These are phyloP conservation scores for Drosophila suzukii DNA, from an alignment of 1,140 invertebrate genomes.

Conservation along the genomic window DNA sequence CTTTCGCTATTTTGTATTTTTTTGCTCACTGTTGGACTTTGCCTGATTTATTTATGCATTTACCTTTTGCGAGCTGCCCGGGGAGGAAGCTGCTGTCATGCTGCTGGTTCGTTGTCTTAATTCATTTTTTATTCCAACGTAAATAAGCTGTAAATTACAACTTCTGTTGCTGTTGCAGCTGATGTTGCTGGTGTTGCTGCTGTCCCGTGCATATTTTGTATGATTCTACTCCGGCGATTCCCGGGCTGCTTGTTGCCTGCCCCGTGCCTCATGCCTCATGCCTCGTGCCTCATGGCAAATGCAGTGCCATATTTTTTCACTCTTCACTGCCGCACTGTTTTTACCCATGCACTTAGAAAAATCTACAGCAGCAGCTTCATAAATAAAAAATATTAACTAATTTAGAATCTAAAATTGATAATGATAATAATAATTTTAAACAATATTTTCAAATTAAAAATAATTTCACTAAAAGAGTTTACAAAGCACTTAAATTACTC, in stretches of 20 bases:
- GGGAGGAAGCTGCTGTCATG: slow-evolving; percentile 46
- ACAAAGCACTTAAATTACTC: too few species aligned
- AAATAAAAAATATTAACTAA: background rate
- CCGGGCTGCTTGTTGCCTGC: slow-evolving; percentile 40
- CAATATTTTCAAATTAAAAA: too few species aligned
- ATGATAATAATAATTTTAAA: too few species aligned
- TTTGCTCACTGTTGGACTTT: slow-evolving; percentile 20
- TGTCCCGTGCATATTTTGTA: slow-evolving; percentile 63
- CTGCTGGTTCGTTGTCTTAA: slow-evolving; percentile 67
- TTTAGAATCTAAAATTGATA: too few species aligned
- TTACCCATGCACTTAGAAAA: background rate
- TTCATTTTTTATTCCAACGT: slow-evolving; percentile 80
- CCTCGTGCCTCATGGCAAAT: slow-evolving; percentile 21
- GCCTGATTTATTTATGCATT: slow-evolving; percentile 72
- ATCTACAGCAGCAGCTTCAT: background rate
- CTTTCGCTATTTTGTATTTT: slow-evolving; percentile 23
- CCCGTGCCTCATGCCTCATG: slow-evolving; percentile 8
- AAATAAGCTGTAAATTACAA: slow-evolving; percentile 81
- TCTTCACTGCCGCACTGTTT: slow-evolving; percentile 2
- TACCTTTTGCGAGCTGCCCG: slow-evolving; percentile 23
- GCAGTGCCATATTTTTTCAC: slow-evolving; percentile 57
- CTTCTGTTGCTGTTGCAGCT: slow-evolving; percentile 42
- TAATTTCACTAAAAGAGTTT: too few species aligned
- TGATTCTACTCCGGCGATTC: slow-evolving; percentile 44
- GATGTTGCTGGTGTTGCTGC: slow-evolving; percentile 21